Evolutionary conservation across 2,888 invertebrate species (phyloP).

Genomic region (Girardia tigrina): DNA sequence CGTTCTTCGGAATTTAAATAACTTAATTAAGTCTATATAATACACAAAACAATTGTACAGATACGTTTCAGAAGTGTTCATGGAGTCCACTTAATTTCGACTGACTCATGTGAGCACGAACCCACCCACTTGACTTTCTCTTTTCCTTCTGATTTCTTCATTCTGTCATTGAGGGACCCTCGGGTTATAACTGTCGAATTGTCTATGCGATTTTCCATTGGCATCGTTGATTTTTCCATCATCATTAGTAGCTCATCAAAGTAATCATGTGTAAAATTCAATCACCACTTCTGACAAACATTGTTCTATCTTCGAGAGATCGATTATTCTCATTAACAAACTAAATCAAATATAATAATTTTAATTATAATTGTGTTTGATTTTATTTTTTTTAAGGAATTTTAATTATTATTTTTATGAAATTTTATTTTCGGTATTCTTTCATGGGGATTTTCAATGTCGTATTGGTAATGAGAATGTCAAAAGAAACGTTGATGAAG

Average conservation of each 20-base stretch:
- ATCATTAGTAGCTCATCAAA: conserved; percentile 20
- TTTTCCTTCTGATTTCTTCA: neutral
- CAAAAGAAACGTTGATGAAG: no score
- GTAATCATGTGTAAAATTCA: conserved; percentile 12
- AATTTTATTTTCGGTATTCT: no score
- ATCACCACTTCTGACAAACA: conserved; percentile 23
- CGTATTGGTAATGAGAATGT: no score
- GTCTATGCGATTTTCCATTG: conserved; percentile 7
- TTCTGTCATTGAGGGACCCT: conserved; percentile 14
- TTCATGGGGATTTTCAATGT: no score
- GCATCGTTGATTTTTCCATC: conserved; percentile 23
- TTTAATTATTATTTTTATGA: no score
- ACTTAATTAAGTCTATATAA: neutral
- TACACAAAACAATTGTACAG: conserved; percentile 16
- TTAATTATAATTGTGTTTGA: no score
- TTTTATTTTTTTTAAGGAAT: no score
- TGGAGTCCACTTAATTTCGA: neutral
- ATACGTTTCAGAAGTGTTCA: neutral
- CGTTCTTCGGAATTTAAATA: neutral
- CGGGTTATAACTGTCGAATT: conserved; percentile 6
- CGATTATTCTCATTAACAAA: conserved; percentile 18
- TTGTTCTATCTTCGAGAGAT: neutral
- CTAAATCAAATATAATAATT: conserved; percentile 6
- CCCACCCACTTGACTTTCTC: conserved; percentile 12
- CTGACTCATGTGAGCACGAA: conserved; percentile 19